Evolutionary conservation across 2,888 invertebrate species (phyloP), one percentile per base, ranked within the genome.

Genomic region (Barypeithes pellucidus): DNA sequence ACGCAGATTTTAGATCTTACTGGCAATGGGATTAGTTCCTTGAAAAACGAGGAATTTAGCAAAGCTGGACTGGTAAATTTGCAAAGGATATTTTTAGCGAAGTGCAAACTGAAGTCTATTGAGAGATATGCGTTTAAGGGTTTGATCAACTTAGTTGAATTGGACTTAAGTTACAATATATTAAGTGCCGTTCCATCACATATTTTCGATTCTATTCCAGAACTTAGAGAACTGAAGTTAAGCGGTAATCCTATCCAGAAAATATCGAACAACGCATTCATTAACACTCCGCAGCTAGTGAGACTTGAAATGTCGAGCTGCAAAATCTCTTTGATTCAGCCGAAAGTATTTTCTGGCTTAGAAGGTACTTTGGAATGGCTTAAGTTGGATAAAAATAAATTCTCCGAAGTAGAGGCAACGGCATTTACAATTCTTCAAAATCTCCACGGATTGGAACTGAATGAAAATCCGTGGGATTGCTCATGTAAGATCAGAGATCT

Each of bases 401-500:
- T 95, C 75, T 88, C 89, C 60, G 90, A 91, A 73, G 88, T 94
- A 12, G 88, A 89, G 69, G 89, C 93, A 12, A 89, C 90, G 39
- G 90, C 92, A 11, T 87, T 95, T 73, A 92, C 91, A 0, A 89
- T 91, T 9, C 85, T 95, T 54, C 87, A 91, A 76, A 91, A 90
- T 76, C 85, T 95, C 63, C 92, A 94, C 81, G 94, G 93, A 12
- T 86, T 95, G 75, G 93, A 93, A 80, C 85, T 95, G 76, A 91
- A 92, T n/a, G 90, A 89, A 73, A 95, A 95, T 85, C 93, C 92
- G 0, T 95, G 95, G 94, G 93, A 94, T 84, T 95, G 95, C 84
- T 92, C 93, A 47, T 95, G 95, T 83, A 89, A 89, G 24, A 84
- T 95, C 73, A 88, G 93, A 67, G 93, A 94, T 0, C 84, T 95